Conservation (phyloP, 2,113 vertebrate species). For the Saguinus midas region DNA sequence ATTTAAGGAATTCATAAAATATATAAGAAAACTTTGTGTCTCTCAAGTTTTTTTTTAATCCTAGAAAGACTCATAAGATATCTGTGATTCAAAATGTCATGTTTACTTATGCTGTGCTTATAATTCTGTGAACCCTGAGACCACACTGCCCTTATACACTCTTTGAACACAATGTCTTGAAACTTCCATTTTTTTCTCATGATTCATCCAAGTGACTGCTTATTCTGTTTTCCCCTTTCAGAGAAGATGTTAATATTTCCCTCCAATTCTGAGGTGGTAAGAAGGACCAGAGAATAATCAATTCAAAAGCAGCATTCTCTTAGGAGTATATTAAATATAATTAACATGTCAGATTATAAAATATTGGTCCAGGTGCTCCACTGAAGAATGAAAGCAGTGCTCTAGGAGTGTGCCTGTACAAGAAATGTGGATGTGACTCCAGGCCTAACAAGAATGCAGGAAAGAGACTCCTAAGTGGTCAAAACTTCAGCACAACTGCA, state of each 20-base stretch:
- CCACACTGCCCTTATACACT: accelerated
- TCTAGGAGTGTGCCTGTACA: background rate
- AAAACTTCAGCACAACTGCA: background rate
- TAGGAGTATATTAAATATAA: background rate
- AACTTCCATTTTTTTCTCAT: background rate
- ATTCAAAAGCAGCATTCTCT: background rate
- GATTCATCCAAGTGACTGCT: background rate
- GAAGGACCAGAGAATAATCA: background rate
- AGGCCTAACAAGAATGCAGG: background rate
- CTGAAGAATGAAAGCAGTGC: background rate
- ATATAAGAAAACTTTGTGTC: conserved; percentile 44
- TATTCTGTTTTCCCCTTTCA: background rate
- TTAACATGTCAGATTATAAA: background rate
- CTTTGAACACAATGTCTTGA: background rate
- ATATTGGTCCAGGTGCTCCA: background rate
- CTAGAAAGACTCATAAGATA: background rate
- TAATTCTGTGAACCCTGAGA: background rate
- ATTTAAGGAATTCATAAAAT: conserved; percentile 50
- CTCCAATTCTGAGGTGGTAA: background rate
- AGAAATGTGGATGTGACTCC: background rate
- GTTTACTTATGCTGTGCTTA: background rate
- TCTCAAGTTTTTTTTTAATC: background rate
- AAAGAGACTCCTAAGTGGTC: background rate
- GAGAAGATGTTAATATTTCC: background rate
- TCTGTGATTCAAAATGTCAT: background rate